Conservation (phyloP, 1,140 invertebrate species). For the Pectinophora gossypiella region DNA sequence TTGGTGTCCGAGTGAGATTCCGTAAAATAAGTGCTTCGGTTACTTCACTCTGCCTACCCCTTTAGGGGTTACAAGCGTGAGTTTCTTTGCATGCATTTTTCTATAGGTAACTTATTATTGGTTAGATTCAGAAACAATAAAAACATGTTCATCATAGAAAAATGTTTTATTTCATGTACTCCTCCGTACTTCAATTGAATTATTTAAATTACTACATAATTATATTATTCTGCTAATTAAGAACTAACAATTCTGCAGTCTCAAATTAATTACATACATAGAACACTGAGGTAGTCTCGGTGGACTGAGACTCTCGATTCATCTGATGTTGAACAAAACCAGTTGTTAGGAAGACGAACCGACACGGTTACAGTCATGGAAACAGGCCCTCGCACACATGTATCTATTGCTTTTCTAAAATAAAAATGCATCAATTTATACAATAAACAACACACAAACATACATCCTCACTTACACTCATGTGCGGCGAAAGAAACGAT, state of each 20-base stretch:
- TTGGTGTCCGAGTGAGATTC: no score
- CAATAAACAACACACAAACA: slow-evolving; percentile 27
- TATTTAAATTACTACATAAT: slow-evolving; percentile 62
- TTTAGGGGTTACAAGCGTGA: no score
- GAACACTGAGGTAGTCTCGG: slow-evolving; percentile 62
- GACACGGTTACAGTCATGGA: slow-evolving; percentile 24
- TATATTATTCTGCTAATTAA: slow-evolving; percentile 61
- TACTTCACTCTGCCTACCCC: no score
- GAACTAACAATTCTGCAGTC: slow-evolving; percentile 72
- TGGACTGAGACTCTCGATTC: slow-evolving; percentile 41
- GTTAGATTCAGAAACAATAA: slow-evolving; percentile 32
- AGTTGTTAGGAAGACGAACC: slow-evolving; percentile 21
- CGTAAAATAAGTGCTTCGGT: no score
- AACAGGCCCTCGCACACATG: slow-evolving; percentile 27
- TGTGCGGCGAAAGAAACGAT: slow-evolving; percentile 28
- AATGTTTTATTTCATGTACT: slow-evolving; percentile 66
- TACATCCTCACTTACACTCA: slow-evolving; percentile 17
- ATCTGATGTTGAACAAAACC: slow-evolving; percentile 5
- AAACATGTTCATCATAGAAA: slow-evolving; percentile 47
- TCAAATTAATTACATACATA: slow-evolving; percentile 65
- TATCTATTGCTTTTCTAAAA: slow-evolving; percentile 44
- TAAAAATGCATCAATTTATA: slow-evolving; percentile 61
- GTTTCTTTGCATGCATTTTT: no score
- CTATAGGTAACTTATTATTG: slow-evolving; percentile 6
- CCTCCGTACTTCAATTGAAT: slow-evolving; percentile 58